Base-by-base conservation (phyloP, 2,888 invertebrate genomes). In the Cyaniris semiargus region DNA sequence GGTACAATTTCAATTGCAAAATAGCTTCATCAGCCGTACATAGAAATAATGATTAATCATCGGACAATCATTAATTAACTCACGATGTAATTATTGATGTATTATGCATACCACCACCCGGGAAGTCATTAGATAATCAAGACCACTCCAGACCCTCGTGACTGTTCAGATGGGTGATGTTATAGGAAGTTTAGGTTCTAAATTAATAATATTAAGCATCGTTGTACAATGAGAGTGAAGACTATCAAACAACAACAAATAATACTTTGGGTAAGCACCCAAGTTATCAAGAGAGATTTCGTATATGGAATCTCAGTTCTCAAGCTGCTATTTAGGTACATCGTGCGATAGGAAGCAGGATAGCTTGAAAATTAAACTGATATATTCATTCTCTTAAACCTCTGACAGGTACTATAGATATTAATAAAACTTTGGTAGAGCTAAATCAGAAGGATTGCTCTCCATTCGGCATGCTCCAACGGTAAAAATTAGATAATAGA, bases 21-120 rank as follows among this genome's bases (percentile, higher is more conserved):
- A 74, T 53, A 48, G 74, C 74, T 74, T 74, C 53, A 74, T 53
- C 74, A 74, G 27, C 27, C 74, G 27, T 74, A 23, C 53, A 53
- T 74, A 74, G 53, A 74, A 74, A 74, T 74, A 74, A 74, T 74
- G 53, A 74, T 74, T 74, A 74, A 74, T 74, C 74, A 74, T 74
- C 44, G 23, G 74, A 53, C 18, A 27, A 10, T 74, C 74, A 74
- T 74, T 74, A 74, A 74, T 74, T 74, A 74, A 74, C 74, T 74
- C 74, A 74, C 74, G 74, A 74, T 74, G 74, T 74, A 74, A 74
- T 74, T 74, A 74, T 18, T 18, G 15, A 74, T 74, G 48, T 74
- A 74, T 74, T 74, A 74, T 53, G 74, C 53, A 74, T 74, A 18
- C 74, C 74, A 18, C 74, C 74, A 8, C 53, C 74, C 74, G 53